phyloP scores from a whole-genome alignment of 2,113 vertebrate genomes.

The Malurus alboscapulatus region DNA sequence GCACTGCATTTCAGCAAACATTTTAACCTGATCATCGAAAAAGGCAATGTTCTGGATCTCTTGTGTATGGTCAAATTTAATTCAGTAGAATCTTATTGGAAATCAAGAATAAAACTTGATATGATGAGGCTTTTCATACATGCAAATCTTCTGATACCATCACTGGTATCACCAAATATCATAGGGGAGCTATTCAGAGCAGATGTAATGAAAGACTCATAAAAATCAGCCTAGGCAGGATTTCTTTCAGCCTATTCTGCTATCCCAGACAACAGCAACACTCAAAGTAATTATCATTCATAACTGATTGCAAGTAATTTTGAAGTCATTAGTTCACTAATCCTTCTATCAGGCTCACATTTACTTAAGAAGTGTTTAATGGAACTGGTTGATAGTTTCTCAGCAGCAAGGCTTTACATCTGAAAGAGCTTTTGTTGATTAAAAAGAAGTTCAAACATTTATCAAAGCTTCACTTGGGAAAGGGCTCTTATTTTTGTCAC shows the following conservation, averaged over 20 bases:
- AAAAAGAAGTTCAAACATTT: neutral
- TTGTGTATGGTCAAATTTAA: accelerated
- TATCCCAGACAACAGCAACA: neutral
- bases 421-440: neutral
- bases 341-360: neutral
- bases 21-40: neutral
- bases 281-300: neutral
- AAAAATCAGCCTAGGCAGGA: neutral
- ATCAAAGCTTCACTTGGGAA: neutral
- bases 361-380: neutral
- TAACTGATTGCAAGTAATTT: neutral
- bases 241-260: neutral
- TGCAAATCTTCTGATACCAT: neutral
- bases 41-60: neutral
- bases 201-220: neutral
- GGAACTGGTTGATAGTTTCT: neutral
- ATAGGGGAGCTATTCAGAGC: neutral
- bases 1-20: neutral
- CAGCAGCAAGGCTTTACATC: neutral
- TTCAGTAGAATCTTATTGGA: neutral
- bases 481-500: neutral
- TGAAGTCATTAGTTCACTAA: neutral
- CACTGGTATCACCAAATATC: neutral
- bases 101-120: neutral
- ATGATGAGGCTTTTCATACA: neutral